phyloP scores from a whole-genome alignment of 92 coral and sea anemone species.

The Epizoanthus illoricatus region DNA sequence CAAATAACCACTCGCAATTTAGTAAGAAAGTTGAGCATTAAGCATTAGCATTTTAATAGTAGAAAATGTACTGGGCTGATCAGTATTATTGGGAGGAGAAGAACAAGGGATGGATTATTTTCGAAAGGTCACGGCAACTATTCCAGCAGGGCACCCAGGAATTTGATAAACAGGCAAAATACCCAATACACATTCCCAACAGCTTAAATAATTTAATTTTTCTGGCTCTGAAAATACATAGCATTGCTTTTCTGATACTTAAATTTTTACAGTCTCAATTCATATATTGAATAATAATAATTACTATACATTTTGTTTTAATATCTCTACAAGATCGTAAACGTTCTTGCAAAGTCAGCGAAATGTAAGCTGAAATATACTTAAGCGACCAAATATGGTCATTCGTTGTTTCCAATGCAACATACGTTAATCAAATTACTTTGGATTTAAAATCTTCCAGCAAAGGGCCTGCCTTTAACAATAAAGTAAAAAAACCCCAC shows the following conservation, averaged over 20 bases:
- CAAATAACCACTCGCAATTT: no score
- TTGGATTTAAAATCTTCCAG: background rate
- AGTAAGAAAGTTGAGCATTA: no score
- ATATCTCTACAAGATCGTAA: background rate
- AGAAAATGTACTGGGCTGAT: no score
- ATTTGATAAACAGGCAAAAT: no score
- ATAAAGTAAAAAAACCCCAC: background rate
- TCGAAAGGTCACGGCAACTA: no score
- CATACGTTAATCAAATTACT: background rate
- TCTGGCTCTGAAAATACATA: constrained; percentile 19
- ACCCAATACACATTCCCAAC: background rate
- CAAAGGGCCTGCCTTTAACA: constrained; percentile 38
- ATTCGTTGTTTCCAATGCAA: background rate
- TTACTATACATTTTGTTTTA: background rate
- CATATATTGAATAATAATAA: constrained; percentile 8
- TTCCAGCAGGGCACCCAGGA: no score
- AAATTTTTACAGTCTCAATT: background rate
- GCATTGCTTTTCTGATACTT: background rate
- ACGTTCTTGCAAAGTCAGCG: background rate
- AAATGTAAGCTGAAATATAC: background rate
- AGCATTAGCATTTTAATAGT: no score
- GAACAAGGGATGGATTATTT: no score
- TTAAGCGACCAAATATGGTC: background rate
- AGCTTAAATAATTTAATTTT: constrained; percentile 13
- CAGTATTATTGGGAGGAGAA: no score